Evolutionary conservation across 2,797 vertebrate genomes (phyloP), one percentile per base, ranked within the genome.

Genomic region (Serranus cabrilla): DNA sequence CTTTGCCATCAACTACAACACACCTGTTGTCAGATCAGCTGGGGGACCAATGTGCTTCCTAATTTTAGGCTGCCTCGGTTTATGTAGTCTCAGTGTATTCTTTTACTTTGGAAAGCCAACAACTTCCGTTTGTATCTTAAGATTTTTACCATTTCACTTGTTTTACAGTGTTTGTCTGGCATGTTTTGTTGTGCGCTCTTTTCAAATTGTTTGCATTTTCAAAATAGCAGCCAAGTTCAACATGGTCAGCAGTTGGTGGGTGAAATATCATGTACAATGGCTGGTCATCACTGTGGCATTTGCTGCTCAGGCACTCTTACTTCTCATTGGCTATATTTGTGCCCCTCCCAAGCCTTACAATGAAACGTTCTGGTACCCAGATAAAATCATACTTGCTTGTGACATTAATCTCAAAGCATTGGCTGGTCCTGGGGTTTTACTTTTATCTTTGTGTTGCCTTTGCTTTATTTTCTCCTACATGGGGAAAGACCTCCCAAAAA

Each of bases 401-500:
- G 76, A 76, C 0, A 2, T 4, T 34, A 63, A 20, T 42, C 85
- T 65, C 72, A 90, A 20, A 76, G 83, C 0, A 11, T 57, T 25
- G 46, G 84, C 14, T 18, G 40, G 13, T 42, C 57, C 88, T 21
- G 5, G 71, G 7, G 1, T 64, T 55, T 58, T 90, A 20, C 50
- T 84, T 3, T 1, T n/a, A 14, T 63, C 1, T 2, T 13, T 92
- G 40, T 60, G 68, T 11, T 56, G 1, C 2, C 70, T 92, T 37
- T 95, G 96, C 83, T 97, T 97, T 20, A 59, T 71, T 47, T 95
- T 96, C 83, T 96, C 96, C 80, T 97, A 97, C 87, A 91, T 94
- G 92, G 96, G 96, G 42, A 96, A 95, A 67, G 95, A 96, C 56
- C 95, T 97, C 4, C 97, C 97, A 0, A 96, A 96, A 80, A 96